Base-by-base conservation (phyloP, 2,888 invertebrate genomes). In the Peribatodes rhomboidaria region DNA sequence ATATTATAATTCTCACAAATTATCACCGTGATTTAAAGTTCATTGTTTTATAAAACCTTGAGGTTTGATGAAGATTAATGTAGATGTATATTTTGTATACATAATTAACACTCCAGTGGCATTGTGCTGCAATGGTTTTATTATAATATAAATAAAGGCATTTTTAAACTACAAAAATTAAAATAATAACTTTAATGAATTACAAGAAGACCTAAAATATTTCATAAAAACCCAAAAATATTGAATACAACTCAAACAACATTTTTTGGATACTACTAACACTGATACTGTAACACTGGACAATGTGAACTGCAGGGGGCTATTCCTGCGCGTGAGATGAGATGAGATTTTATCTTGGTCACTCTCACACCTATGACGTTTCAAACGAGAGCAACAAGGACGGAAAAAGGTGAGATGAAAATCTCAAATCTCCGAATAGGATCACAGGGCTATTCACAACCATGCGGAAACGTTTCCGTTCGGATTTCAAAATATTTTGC, bases 41-140 rank as follows among this genome's bases (percentile, higher is more conserved):
- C 37, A 60, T 65, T 60, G 60, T 65, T 56, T 14, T 27, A 16
- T 27, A 33, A 54, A 62, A 22, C 56, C 59, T 63, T 63, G 56
- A 37, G 20, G 41, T 53, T 61, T 33, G 31, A 49, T 49, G 10
- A 47, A 49, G 31, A 49, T 33, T 49, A 9, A 27, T 33, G 11
- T 35, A 33, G n/a, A n/a, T n/a, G n/a, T 27, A 27, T 4, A 27
- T 4, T 27, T 27, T 27, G 6, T 2, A 6, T 27, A 27, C 35
- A 37, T 35, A 37, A 50, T 37, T 50, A 50, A 9, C 18, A 50
- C 11, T 50, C 14, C 7, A 14, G 50, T 37, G 35, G 50, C 35
- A 37, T 13, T 37, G 35, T 46, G 22, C 46, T 22, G 18, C 6
- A 46, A 46, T 14, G 16, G 13, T 37, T 13, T 10, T 2, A 37